Percentiles rank a stretch among this genome's conserved stretches.
Conservation (phyloP, 1,140 invertebrate genomes). For the Zaprionus kolodkinae region DNA sequence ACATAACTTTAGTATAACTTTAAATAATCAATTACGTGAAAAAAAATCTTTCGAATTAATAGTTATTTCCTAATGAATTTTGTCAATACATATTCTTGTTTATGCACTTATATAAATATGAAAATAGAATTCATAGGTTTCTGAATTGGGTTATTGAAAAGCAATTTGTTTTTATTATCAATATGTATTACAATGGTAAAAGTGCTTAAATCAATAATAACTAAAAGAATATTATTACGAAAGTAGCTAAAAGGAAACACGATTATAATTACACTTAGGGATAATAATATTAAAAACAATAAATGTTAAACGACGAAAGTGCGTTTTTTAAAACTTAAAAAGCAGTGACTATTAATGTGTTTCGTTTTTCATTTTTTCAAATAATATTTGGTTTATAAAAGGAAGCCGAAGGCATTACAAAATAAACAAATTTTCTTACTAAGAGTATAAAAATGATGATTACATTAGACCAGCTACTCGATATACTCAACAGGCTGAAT, state of each 20-base stretch:
- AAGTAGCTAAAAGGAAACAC: constrained; percentile 38
- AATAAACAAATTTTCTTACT: constrained; percentile 32
- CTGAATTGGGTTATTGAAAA: constrained; percentile 9
- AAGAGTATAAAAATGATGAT: constrained; percentile 28
- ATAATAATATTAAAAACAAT: constrained; percentile 35
- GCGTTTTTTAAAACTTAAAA: constrained; percentile 64
- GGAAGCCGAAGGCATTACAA: constrained; percentile 85
- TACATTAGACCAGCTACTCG: constrained; percentile 25
- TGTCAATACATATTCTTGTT: not conserved
- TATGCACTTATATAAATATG: no score
- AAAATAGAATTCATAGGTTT: not conserved
- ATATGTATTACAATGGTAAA: constrained; percentile 60
- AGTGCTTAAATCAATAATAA: constrained; percentile 56
- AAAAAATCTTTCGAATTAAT: not conserved
- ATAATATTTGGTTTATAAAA: constrained; percentile 76
- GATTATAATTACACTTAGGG: constrained; percentile 32
- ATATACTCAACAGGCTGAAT: constrained; percentile 4
- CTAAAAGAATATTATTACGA: constrained; percentile 41
- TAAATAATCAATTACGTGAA: no score
- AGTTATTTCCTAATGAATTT: not conserved
- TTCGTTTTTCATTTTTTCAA: constrained; percentile 37
- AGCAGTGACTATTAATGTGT: constrained; percentile 70
- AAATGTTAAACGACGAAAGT: constrained; percentile 24
- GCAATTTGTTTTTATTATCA: constrained; percentile 36
- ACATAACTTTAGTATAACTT: no score